Base-by-base conservation (phyloP, 2,113 vertebrate species). In the Acinonyx jubatus region DNA sequence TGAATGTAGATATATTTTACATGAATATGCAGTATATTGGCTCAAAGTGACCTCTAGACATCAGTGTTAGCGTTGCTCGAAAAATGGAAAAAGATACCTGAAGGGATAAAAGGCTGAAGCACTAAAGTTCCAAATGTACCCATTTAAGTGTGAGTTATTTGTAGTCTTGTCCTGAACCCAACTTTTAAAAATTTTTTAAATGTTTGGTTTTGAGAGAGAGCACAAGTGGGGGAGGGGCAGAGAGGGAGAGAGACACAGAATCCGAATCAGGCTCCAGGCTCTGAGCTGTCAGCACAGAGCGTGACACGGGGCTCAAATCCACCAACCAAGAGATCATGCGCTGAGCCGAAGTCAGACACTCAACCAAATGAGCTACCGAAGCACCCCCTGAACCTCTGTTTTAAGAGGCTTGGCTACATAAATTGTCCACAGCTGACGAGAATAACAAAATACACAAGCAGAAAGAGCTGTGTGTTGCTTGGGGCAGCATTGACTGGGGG, bases 121-220 rank as follows among this genome's bases (percentile, higher is more conserved):
- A 96, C n/a, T 92, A 92, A 93, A 93, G 74, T 78, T 96, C 33
- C 84, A 45, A 93, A 38, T 93, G 63, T 90, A 76, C 38, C 50
- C 38, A 21, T 38, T 0, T 14, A 36, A 89, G 33, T 76, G 29
- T 4, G 29, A 81, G n/a, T 6, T 63, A 13, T n/a, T 36, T 45
- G n/a, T 63, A 69, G 65, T 14, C 41, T 80, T 4, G 29, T 71
- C 18, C 48, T 74, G 83, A 88, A 65, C 11, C 71, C 19, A n/a
- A 29, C 27, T 65, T 65, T 65, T 63, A 19, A 52, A 52, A 57
- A 55, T 55, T 57, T 57, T 57, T 2, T 57, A 8, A 50, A 50
- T 50, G 48, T 50, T 13, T 61, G 23, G 3, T 23, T 61, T 61
- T 61, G 57, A 61, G 57, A 57, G 21, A 23, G 21, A 61, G 21